Conservation (phyloP, 1,140 invertebrate species). For the Drosophila nannoptera region DNA sequence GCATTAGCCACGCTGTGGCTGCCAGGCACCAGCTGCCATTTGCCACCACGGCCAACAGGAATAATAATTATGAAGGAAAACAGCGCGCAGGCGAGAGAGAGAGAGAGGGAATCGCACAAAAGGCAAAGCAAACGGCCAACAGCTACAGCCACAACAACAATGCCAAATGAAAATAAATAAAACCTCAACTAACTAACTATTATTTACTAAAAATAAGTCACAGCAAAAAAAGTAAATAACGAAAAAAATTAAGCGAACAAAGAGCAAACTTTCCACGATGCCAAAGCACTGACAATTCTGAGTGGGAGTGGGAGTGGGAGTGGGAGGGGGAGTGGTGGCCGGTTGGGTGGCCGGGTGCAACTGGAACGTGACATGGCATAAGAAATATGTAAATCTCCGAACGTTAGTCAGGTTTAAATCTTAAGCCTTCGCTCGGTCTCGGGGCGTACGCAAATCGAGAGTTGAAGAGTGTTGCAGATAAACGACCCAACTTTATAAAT, state of each 20-base stretch:
- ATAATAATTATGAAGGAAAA: conserved; percentile 64
- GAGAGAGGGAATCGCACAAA: conserved; percentile 1
- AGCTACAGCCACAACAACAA: conserved; percentile 21
- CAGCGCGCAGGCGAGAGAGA: conserved; percentile 9
- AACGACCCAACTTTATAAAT: conserved; percentile 40
- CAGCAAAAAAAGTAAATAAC: conserved; percentile 10
- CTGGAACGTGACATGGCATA: conserved; percentile 47
- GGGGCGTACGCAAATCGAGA: conserved; percentile 41
- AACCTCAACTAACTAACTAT: conserved; percentile 55
- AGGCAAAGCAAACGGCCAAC: conserved; percentile 29
- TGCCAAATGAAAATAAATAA: conserved; percentile 47
- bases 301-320: not conserved
- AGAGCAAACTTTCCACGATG: conserved; percentile 26
- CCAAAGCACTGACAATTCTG: not conserved
- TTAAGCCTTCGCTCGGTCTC: conserved; percentile 30
- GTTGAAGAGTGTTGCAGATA: conserved; percentile 41
- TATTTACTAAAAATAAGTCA: conserved; percentile 66
- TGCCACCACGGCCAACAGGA: conserved; percentile 41
- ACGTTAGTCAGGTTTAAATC: conserved; percentile 51
- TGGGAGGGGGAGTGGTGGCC: not conserved
- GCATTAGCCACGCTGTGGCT: conserved; percentile 37
- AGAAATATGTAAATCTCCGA: conserved; percentile 46
- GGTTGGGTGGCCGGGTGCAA: conserved; percentile 1
- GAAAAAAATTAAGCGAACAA: conserved; percentile 1
- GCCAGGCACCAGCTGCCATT: conserved; percentile 60